These are phyloP conservation scores for Hydrolagus affinis DNA, from an alignment of 2,113 vertebrate genomes.

Conservation along the genomic window DNA sequence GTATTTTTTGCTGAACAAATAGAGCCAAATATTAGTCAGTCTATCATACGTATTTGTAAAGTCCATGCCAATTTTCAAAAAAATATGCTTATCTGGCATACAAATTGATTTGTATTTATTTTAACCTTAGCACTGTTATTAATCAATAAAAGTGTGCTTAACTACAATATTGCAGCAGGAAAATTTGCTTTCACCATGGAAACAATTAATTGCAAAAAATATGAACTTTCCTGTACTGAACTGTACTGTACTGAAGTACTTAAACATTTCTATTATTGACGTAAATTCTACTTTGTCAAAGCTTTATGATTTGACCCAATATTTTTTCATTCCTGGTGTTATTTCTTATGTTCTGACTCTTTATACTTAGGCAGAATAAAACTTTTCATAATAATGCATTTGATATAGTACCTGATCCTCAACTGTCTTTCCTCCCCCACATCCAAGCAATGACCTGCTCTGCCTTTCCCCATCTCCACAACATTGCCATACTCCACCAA, in stretches of 20 bases:
- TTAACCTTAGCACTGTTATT: neutral
- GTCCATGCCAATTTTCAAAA: neutral
- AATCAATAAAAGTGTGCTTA: neutral
- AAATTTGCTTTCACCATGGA: neutral
- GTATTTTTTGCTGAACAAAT: neutral
- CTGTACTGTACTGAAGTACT: neutral
- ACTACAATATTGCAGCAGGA: neutral
- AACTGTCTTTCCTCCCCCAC: no score
- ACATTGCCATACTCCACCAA: no score
- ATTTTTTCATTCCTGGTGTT: neutral
- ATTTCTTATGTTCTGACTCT: no score
- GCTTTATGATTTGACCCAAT: neutral
- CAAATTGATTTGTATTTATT: neutral
- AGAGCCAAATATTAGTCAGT: neutral
- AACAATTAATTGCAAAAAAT: neutral
- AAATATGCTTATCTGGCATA: neutral
- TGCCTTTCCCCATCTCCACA: no score
- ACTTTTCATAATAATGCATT: neutral
- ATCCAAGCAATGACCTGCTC: no score
- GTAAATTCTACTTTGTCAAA: neutral
- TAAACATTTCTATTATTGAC: neutral
- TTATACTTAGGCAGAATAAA: no score
- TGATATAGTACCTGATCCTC: no score
- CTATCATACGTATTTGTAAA: neutral
- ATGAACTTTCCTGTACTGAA: neutral